Conservation (phyloP, 1,140 invertebrate genomes). For the Neodiprion lecontei region DNA sequence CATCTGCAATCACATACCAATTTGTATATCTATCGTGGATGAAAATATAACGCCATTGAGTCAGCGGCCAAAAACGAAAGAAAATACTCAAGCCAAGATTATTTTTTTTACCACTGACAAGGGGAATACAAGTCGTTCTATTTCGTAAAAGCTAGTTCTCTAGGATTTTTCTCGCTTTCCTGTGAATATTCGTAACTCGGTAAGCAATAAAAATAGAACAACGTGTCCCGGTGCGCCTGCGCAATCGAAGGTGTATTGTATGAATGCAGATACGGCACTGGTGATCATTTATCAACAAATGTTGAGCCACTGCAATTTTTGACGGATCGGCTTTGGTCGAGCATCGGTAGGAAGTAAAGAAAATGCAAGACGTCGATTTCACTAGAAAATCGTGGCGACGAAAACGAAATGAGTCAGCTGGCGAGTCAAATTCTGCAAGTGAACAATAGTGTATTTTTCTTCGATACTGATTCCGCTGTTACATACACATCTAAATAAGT, state of each 20-base stretch:
- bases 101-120: constrained; percentile 31
- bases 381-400: too few relatives aligned
- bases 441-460: too few relatives aligned
- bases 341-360: too few relatives aligned
- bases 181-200: background rate
- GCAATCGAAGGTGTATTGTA: background rate
- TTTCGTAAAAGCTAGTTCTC: constrained; percentile 13
- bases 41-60: constrained; percentile 22
- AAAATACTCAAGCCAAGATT: constrained; percentile 29
- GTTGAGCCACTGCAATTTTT: too few relatives aligned
- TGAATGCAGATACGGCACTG: too few relatives aligned
- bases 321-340: too few relatives aligned
- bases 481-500: too few relatives aligned
- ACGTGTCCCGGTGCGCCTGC: background rate
- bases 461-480: too few relatives aligned
- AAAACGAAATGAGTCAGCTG: too few relatives aligned
- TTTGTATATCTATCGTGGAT: background rate
- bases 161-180: background rate
- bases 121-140: constrained; percentile 39
- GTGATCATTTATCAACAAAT: too few relatives aligned
- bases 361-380: too few relatives aligned
- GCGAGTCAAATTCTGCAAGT: too few relatives aligned
- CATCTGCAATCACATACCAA: background rate
- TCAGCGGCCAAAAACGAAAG: constrained; percentile 32
- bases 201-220: background rate